A percentile compares a stretch with the other conserved stretches of the same genome.
Evolutionary conservation across 2,113 vertebrate species (phyloP).

Genomic region (Haemorhous mexicanus): DNA sequence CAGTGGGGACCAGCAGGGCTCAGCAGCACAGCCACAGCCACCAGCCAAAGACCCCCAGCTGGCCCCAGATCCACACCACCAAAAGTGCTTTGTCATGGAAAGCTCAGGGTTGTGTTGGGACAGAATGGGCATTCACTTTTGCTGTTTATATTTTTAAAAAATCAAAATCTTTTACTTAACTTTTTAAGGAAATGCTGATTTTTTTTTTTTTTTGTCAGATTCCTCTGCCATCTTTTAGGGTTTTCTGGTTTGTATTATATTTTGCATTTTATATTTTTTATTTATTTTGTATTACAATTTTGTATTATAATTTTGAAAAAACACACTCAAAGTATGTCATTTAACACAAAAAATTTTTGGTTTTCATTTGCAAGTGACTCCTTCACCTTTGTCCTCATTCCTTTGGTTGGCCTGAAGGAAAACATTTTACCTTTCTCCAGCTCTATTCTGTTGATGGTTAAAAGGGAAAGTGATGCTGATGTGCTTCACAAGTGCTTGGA

Average conservation of each 20-base stretch:
- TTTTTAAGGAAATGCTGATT: neutral
- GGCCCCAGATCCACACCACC: rapidly evolving
- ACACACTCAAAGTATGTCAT: rapidly evolving
- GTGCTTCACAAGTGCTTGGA: neutral
- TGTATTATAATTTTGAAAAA: neutral
- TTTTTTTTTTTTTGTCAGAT: neutral
- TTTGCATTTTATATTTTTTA: neutral
- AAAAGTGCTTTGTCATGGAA: neutral
- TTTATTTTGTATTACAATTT: neutral
- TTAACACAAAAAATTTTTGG: neutral
- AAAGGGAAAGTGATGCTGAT: neutral
- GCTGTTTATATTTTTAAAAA: neutral
- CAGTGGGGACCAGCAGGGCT: rapidly evolving
- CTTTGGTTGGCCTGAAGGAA: neutral
- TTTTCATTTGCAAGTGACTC: neutral
- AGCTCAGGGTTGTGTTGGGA: neutral
- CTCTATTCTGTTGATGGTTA: neutral
- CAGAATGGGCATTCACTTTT: neutral
- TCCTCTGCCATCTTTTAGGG: neutral
- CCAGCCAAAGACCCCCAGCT: neutral
- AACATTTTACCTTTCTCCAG: neutral
- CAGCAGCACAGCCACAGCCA: neutral
- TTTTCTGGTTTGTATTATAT: neutral
- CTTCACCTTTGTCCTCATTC: neutral
- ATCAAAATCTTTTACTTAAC: neutral